Evolutionary conservation across 2,113 vertebrate genomes (phyloP).

Genomic region (Serinus canaria): DNA sequence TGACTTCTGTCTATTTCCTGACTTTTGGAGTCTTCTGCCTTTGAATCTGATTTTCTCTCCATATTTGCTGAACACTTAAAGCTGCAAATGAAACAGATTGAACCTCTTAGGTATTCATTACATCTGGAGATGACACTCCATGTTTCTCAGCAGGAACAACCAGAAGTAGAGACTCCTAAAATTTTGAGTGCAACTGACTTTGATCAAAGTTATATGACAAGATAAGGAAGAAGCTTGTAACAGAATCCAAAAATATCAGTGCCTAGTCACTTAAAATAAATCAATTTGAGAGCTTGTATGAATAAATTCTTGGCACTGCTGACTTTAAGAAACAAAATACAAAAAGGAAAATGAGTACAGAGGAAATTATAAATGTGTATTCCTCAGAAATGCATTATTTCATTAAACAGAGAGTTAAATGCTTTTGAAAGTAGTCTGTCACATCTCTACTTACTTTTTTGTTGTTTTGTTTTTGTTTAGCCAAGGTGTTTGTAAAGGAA

Average conservation of each 20-base stretch:
- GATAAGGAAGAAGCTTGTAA: background rate
- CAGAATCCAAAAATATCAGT: background rate
- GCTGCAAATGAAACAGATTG: background rate
- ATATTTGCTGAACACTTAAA: background rate
- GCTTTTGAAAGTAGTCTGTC: background rate
- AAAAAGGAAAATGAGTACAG: background rate
- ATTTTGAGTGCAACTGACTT: background rate
- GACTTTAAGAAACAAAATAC: background rate
- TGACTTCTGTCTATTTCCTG: background rate
- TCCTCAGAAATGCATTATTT: background rate
- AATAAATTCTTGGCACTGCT: background rate
- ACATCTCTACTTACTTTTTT: background rate
- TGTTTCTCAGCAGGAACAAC: background rate
- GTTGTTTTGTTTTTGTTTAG: background rate
- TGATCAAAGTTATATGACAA: conserved; percentile 5
- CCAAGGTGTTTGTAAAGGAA: background rate
- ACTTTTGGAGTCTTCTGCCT: background rate
- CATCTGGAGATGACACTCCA: background rate
- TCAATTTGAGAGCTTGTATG: background rate
- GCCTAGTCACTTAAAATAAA: background rate
- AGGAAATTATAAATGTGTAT: background rate
- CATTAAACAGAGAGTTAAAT: background rate
- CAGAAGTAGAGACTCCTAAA: background rate
- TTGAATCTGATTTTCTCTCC: background rate
- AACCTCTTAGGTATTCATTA: background rate